phyloP scores from a whole-genome alignment of 2,888 invertebrate species.

The Mesorhabditis sp. region DNA sequence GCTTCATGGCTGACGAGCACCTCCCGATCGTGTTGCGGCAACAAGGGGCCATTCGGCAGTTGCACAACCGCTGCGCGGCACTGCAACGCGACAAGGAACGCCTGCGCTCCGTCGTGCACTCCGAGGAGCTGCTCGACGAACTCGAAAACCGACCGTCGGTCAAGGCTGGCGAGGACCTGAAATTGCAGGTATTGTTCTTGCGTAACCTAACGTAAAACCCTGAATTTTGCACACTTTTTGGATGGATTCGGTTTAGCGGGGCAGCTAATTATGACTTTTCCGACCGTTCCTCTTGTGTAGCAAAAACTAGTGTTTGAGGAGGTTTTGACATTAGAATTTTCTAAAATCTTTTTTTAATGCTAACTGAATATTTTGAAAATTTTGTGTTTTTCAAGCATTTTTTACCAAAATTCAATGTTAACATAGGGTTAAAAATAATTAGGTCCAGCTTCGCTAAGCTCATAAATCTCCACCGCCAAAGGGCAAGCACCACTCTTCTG shows the following conservation, averaged over 20 bases:
- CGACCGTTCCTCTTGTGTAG: no score
- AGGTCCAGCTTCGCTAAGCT: no score
- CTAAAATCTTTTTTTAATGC: not conserved
- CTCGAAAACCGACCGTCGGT: constrained; percentile 32
- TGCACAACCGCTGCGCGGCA: not conserved
- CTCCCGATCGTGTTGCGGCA: not conserved
- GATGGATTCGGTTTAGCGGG: not conserved
- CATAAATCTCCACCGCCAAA: no score
- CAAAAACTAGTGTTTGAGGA: no score
- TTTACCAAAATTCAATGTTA: no score
- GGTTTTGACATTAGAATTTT: no score
- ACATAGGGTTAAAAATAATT: no score
- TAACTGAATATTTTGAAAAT: not conserved
- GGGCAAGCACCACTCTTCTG: no score
- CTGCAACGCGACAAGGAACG: constrained; percentile 35
- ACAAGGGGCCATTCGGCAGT: not conserved
- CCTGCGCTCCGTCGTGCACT: constrained; percentile 33
- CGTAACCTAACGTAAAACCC: no score
- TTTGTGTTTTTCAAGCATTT: no score
- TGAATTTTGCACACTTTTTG: not conserved
- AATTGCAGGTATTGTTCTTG: not conserved
- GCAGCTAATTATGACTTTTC: no score
- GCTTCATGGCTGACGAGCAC: no score
- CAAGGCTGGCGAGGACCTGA: not conserved
- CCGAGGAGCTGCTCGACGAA: constrained; percentile 30